Conservation (phyloP, 2,888 invertebrate genomes). For the Pecten maximus region DNA sequence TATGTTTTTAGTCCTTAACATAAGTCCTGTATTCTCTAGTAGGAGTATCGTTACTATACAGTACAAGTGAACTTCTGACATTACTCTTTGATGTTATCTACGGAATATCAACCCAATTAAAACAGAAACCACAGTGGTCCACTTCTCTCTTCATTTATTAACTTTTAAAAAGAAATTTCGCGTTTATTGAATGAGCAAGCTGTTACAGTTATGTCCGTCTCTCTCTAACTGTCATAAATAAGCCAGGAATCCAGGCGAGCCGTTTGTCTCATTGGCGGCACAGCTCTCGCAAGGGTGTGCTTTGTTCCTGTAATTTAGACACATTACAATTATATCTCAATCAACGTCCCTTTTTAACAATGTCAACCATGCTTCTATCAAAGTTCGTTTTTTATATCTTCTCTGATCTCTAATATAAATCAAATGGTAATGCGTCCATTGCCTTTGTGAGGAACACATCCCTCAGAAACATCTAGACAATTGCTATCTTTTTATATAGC, state of each 20-base stretch:
- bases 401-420: not conserved
- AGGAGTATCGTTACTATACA: not conserved
- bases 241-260: not conserved
- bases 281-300: not conserved
- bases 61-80: not conserved
- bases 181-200: not conserved
- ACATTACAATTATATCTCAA: conserved; percentile 1
- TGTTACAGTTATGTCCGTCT: not conserved
- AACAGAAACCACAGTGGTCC: not conserved
- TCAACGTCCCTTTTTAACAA: not conserved
- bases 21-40: not conserved
- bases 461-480: not conserved
- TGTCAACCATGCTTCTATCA: not conserved
- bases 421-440: not conserved
- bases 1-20: not conserved
- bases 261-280: not conserved
- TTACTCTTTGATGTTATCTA: not conserved
- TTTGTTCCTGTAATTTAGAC: not conserved
- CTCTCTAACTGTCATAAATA: not conserved
- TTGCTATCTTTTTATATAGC: not conserved
- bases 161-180: conserved; percentile 21
- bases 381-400: not conserved
- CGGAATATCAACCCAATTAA: not conserved
- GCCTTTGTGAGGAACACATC: not conserved
- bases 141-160: not conserved